phyloP scores from a whole-genome alignment of 2,797 vertebrate species.

The Jordanella pulchra region DNA sequence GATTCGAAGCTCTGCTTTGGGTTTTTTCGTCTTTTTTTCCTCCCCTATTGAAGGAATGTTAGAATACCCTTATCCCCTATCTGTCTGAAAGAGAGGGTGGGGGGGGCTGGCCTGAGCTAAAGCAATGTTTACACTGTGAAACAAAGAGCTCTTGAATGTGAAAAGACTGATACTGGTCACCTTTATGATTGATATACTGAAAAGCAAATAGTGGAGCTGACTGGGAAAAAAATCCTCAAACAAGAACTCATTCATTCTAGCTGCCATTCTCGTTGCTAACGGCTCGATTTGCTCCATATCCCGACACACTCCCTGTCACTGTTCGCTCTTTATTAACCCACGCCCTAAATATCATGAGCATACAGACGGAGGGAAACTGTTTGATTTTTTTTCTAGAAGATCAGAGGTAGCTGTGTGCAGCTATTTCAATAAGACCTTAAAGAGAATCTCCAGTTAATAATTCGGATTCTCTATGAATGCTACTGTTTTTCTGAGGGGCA shows the following conservation, averaged over 20 bases:
- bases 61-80: constrained; percentile 70
- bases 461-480: constrained; percentile 7
- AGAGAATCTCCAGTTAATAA: constrained; percentile 21
- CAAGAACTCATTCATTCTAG: constrained; percentile 54
- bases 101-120: constrained; percentile 48
- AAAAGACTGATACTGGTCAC: constrained; percentile 66
- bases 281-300: constrained; percentile 10
- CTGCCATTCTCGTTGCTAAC: constrained; percentile 43
- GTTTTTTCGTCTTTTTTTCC: not conserved
- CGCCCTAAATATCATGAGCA: constrained; percentile 6
- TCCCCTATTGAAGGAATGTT: constrained; percentile 50
- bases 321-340: constrained; percentile 33
- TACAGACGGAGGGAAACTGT: constrained; percentile 26
- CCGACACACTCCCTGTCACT: constrained; percentile 5
- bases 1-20: constrained; percentile 20
- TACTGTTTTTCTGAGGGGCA: constrained; percentile 1
- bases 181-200: constrained; percentile 72
- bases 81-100: constrained; percentile 44
- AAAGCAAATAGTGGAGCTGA: constrained; percentile 69
- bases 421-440: constrained; percentile 1
- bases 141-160: constrained; percentile 73
- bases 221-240: constrained; percentile 68
- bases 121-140: constrained; percentile 74
- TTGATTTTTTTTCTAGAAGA: constrained; percentile 32
- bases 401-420: constrained; percentile 17